Evolutionary conservation across 2,888 invertebrate species (phyloP), one percentile per base, ranked within the genome.

Genomic region (Leucophenga montana): DNA sequence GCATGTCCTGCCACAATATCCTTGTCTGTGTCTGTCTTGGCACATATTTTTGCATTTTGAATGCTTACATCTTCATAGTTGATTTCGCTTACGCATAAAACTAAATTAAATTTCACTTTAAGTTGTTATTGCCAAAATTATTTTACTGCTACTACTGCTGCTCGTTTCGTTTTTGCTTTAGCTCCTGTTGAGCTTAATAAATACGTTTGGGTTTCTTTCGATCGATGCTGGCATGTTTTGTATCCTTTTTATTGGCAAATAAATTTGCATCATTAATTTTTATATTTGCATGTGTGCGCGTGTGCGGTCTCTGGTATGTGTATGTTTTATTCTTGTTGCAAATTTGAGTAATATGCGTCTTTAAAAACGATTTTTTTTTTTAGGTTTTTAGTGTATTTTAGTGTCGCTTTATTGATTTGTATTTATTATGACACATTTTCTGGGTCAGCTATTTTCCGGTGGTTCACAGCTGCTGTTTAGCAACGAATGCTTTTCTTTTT

Each of bases 181-280:
- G n/a, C 16, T 33, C 33, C 33, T 59, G 33, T 59, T 59, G n/a
- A 59, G 33, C 33, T 59, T 59, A 31, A 59, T 31, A 31, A 59
- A 59, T 59, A 16, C 22, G 14, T 59, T 27, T 14, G 20, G 33
- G 20, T 33, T 22, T 31, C n/a, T 59, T 27, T 33, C 33, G 59
- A n/a, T 54, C 18, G 18, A 20, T 54, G 54, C 54, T 54, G 16
- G 18, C 3, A 20, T 54, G 46, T 65, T 59, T 57, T 62, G 54
- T 71, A 22, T 22, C 53, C 56, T 46, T 66, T 69, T 57, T 53
- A n/a, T 44, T 61, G 39, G n/a, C 46, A 44, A 9, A 75, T 79
- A 82, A 80, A 83, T 82, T 83, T 82, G 82, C 81, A 75, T 77
- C 81, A 82, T 82, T 82, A 80, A 83, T 78, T 82, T 82, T 83